Conservation (phyloP, 2,113 vertebrate genomes). For the Conger conger region DNA sequence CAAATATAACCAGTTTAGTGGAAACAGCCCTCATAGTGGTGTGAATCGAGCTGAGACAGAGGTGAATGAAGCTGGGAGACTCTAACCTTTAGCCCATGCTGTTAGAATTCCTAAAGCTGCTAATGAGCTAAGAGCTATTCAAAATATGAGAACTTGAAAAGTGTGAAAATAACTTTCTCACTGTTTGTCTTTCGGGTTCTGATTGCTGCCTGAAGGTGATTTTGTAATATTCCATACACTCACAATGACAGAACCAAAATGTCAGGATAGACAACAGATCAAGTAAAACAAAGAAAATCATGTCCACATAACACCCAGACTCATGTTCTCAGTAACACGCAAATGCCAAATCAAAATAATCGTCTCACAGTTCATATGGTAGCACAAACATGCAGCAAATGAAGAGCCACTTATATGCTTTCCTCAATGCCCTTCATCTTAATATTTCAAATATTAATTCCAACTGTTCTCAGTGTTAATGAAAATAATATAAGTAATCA, state of each 20-base stretch:
- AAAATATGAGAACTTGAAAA: slow-evolving; percentile 42
- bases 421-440: background rate
- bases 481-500: background rate
- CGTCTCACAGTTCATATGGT: background rate
- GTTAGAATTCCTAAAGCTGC: slow-evolving; percentile 67
- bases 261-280: background rate
- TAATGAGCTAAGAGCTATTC: slow-evolving; percentile 78
- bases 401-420: background rate
- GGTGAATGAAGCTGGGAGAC: background rate
- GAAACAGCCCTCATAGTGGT: background rate
- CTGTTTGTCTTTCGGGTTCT: slow-evolving; percentile 73
- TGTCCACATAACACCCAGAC: background rate
- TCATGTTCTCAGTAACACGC: background rate
- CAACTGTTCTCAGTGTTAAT: no score
- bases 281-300: background rate
- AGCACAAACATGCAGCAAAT: background rate
- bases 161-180: background rate
- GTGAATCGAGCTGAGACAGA: background rate
- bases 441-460: no score
- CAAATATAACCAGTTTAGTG: background rate
- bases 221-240: background rate
- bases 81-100: background rate
- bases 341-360: background rate
- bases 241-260: background rate
- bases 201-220: slow-evolving; percentile 63